Percentiles rank a stretch among this genome's conserved stretches.
These are phyloP conservation scores for Toxostoma redivivum DNA, from an alignment of 2,113 vertebrate species.

Conservation along the genomic window DNA sequence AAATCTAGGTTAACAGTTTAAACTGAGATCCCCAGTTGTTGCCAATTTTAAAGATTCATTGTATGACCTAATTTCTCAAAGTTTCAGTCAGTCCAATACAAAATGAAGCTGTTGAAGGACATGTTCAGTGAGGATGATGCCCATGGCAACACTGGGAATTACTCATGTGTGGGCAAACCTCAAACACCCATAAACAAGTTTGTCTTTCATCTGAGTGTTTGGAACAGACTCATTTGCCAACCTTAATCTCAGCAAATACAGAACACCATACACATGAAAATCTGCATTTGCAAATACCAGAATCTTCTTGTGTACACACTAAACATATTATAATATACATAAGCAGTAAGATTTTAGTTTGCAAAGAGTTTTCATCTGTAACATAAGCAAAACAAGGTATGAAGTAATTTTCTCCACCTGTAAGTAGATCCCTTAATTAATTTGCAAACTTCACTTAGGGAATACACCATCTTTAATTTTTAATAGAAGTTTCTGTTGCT, in stretches of 20 bases:
- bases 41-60: background rate
- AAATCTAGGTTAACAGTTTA: background rate
- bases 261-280: background rate
- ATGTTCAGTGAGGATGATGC: background rate
- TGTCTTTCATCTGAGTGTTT: accelerated
- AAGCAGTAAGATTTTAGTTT: background rate
- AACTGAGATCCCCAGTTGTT: background rate
- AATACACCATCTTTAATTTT: background rate
- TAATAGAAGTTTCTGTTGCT: background rate
- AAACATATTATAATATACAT: background rate
- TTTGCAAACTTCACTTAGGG: background rate
- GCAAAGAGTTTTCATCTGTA: background rate
- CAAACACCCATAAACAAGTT: background rate
- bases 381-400: background rate
- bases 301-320: background rate
- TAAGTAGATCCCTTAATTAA: background rate
- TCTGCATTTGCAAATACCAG: background rate
- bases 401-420: background rate
- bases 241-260: background rate
- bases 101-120: background rate
- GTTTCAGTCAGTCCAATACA: background rate
- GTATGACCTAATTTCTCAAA: background rate
- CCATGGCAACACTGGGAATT: background rate
- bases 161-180: background rate
- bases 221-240: background rate